A percentile compares a stretch with the other conserved stretches of the same genome.
Evolutionary conservation across 2,113 vertebrate genomes (phyloP).

Genomic region (Donacobius atricapilla): DNA sequence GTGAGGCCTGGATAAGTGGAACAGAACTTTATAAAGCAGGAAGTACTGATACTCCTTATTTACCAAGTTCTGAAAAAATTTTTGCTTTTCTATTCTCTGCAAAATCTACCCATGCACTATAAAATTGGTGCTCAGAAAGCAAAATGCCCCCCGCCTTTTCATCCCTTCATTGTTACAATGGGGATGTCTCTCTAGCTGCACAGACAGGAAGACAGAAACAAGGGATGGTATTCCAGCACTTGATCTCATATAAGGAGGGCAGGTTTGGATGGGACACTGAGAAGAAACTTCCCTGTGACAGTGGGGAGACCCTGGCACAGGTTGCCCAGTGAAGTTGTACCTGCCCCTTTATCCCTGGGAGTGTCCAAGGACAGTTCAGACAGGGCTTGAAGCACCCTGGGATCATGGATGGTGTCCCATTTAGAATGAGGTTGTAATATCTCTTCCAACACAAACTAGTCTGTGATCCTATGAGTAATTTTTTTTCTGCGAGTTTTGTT

Average conservation of each 20-base stretch:
- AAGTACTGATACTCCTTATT: neutral
- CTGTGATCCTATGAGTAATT: neutral
- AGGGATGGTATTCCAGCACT: accelerated
- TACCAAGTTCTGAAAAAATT: neutral
- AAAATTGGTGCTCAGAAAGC: neutral
- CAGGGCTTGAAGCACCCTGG: neutral
- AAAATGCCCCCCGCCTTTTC: accelerated
- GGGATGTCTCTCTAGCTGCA: neutral
- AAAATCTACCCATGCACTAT: accelerated
- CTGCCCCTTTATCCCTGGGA: neutral
- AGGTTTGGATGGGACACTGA: neutral
- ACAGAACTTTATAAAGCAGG: neutral
- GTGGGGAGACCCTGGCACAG: neutral
- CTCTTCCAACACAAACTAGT: neutral
- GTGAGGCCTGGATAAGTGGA: neutral
- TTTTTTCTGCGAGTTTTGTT: neutral
- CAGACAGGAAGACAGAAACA: neutral
- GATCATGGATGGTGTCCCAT: accelerated
- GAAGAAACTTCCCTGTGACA: neutral
- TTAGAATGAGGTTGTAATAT: neutral
- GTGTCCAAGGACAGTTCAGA: neutral
- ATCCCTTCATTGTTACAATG: accelerated
- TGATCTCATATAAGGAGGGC: neutral
- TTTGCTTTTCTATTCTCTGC: neutral
- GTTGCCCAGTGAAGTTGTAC: neutral